phyloP scores from a whole-genome alignment of 2,113 vertebrate genomes.

The Vireo altiloquus region DNA sequence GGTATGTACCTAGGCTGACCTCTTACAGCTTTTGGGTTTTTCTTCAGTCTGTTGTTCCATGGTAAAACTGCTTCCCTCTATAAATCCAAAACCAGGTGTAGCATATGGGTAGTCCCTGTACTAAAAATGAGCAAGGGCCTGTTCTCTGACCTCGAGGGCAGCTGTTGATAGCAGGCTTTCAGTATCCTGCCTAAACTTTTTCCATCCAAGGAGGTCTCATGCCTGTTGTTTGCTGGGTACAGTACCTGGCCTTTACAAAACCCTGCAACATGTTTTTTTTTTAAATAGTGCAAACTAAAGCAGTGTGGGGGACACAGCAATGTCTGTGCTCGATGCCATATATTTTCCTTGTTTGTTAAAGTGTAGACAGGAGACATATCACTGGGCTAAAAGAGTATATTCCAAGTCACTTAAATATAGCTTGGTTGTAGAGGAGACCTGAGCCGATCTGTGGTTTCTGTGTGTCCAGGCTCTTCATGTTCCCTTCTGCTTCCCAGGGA shows the following conservation, averaged over 20 bases:
- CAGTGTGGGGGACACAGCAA: neutral
- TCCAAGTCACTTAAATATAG: neutral
- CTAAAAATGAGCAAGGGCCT: neutral
- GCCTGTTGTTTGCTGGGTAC: neutral
- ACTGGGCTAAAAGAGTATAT: neutral
- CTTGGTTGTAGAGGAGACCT: neutral
- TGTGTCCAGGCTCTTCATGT: neutral
- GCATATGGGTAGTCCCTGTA: neutral
- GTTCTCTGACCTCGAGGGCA: neutral
- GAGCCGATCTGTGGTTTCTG: neutral
- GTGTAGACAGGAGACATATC: neutral
- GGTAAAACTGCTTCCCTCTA: neutral
- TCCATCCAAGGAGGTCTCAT: neutral
- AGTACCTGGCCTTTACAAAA: neutral
- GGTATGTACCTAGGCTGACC: slow-evolving; percentile 35
- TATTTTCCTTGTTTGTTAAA: neutral
- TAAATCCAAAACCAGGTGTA: neutral
- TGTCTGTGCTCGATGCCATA: neutral
- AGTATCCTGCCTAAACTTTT: neutral
- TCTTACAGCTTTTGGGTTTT: neutral
- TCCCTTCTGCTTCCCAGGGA: neutral
- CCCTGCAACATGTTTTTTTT: neutral
- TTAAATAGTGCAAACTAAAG: neutral
- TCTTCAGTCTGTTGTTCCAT: neutral
- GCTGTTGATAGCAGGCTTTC: neutral